Evolutionary conservation across 2,888 invertebrate species (phyloP), one percentile per base, ranked within the genome.

Genomic region (Agrochola lota): DNA sequence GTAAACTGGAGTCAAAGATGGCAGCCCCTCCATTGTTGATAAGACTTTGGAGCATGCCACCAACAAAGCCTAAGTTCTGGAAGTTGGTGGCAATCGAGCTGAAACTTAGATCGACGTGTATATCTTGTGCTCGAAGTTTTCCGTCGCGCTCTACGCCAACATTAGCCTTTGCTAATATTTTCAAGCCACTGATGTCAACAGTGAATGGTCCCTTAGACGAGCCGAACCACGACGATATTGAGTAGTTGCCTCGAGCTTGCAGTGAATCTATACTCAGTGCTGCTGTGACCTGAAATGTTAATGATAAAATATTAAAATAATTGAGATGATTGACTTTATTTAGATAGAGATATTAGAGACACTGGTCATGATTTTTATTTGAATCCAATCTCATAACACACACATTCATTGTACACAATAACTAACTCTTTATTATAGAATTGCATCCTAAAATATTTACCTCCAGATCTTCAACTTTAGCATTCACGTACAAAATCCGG

Each of bases 1-100:
- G 99, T 91, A 99, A 98, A 89, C 99, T 98, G 15, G 98, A 98
- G 91, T 98, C 98, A 89, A 99, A 99, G 17, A 99, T 97, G 83
- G 98, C 97, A 30, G 97, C 97, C 0, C 99, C 98, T 0, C 98
- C 97, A 0, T 98, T 98, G 93, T 99, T 99, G 62, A 99, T 97
- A 71, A 98, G 96, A 0, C 98, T 97, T 93, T 98, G 98, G 80
- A 97, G 96, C 82, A 97, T 94, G 46, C 97, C 97, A 0, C 98
- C 98, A 79, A 98, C 95, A 85, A 98, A 97, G 5, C 98, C 98
- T 0, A 99, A 97, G 91, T 98, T 98, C 93, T 98, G 97, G 90
- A 99, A 99, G 91, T 98, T 98, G 95, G 98, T 97, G 23, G 97
- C 96, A 89, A 99, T 98, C 72, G 97, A 97, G 64, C 97, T 97